Evolutionary conservation across 2,797 vertebrate genomes (phyloP).

Genomic region (Semaprochilodus insignis): DNA sequence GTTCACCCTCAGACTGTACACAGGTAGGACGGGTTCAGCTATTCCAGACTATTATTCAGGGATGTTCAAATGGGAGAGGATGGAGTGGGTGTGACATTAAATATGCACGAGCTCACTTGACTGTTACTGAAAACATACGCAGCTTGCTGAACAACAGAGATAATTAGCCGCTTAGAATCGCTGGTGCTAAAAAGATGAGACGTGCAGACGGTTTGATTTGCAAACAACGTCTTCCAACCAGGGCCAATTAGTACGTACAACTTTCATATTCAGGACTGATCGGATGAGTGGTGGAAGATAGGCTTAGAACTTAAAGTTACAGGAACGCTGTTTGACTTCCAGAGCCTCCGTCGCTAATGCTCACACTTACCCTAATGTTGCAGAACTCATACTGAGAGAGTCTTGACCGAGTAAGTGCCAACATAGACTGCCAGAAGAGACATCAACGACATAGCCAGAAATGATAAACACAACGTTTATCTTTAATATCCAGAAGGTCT

Average conservation of each 20-base stretch:
- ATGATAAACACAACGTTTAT: too few relatives aligned
- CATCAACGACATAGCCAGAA: too few relatives aligned
- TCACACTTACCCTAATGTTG: too few relatives aligned
- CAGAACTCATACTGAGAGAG: too few relatives aligned
- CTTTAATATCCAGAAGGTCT: too few relatives aligned
- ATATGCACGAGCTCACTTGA: constrained; percentile 47
- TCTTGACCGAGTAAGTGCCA: too few relatives aligned
- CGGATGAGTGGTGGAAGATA: background rate
- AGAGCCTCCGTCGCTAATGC: background rate
- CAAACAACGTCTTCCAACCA: constrained; percentile 19
- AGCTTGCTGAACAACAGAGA: constrained; percentile 39
- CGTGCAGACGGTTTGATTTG: constrained; percentile 17
- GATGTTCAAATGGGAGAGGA: background rate
- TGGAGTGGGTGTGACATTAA: constrained; percentile 12
- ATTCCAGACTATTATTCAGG: constrained; percentile 21
- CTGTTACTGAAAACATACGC: constrained; percentile 43
- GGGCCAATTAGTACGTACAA: constrained; percentile 19
- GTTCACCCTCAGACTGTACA: too few relatives aligned
- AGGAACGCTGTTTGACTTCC: background rate
- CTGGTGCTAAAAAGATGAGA: constrained; percentile 25
- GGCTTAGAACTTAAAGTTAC: background rate
- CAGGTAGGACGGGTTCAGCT: background rate
- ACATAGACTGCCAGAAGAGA: too few relatives aligned
- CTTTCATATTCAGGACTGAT: constrained; percentile 7
- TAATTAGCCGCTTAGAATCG: constrained; percentile 14